Evolutionary conservation across 2,888 invertebrate genomes (phyloP).

Genomic region (Pyrrhosoma nymphula): DNA sequence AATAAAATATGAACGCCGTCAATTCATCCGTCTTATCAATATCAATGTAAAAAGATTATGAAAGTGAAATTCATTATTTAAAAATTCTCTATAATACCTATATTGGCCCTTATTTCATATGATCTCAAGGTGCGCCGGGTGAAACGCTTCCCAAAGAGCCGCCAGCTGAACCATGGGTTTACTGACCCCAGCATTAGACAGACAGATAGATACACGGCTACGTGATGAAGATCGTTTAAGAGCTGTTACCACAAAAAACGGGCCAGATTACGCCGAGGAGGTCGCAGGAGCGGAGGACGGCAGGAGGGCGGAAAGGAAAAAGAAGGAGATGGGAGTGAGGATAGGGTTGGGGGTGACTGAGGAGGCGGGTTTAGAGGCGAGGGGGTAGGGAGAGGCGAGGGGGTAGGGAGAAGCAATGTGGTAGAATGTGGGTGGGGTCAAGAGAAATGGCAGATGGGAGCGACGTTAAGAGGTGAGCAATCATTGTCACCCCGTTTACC

Average conservation of each 20-base stretch:
- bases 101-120: neutral
- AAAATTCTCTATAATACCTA: no score
- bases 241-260: neutral
- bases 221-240: neutral
- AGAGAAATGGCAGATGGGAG: neutral
- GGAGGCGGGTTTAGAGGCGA: neutral
- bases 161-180: neutral
- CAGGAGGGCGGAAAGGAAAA: neutral
- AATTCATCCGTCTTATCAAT: no score
- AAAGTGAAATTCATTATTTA: no score
- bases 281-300: neutral
- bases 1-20: no score
- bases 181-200: neutral
- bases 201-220: neutral
- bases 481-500: neutral
- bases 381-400: neutral
- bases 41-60: no score
- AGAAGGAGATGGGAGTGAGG: neutral
- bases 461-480: neutral
- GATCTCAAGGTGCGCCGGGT: neutral
- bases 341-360: neutral
- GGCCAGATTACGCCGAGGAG: neutral
- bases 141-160: neutral
- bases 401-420: no score
- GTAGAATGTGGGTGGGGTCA: neutral